Evolutionary conservation across 2,797 vertebrate species (phyloP).

Genomic region (Arnoldichthys spilopterus): DNA sequence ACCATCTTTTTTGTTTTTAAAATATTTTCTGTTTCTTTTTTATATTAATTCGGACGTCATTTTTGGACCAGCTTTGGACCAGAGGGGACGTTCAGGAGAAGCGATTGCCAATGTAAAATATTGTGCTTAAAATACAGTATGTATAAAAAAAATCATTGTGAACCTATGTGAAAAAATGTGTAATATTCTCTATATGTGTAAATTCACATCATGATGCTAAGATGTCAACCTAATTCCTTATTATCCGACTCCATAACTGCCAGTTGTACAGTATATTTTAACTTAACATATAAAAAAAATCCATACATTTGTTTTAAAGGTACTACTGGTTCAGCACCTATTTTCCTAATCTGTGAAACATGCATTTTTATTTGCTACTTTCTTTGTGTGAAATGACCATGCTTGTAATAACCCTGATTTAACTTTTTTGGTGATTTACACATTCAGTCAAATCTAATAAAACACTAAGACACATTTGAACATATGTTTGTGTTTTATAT

Average conservation of each 20-base stretch:
- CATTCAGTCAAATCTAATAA: constrained; percentile 60
- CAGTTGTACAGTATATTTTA: constrained; percentile 58
- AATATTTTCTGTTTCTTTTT: constrained; percentile 50
- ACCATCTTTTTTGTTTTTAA: constrained; percentile 41
- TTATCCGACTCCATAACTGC: constrained; percentile 47
- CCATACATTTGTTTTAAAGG: constrained; percentile 26
- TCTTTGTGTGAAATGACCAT: constrained; percentile 51
- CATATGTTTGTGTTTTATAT: constrained; percentile 29
- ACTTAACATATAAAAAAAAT: constrained; percentile 41
- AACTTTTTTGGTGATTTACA: constrained; percentile 61
- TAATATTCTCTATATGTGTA: constrained; percentile 57
- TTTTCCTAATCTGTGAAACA: constrained; percentile 23
- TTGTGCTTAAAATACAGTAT: constrained; percentile 50
- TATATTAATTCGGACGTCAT: constrained; percentile 43
- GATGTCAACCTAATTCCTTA: constrained; percentile 50
- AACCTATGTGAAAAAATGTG: constrained; percentile 50
- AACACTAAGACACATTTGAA: constrained; percentile 53
- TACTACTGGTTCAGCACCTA: constrained; percentile 22
- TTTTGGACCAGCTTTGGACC: constrained; percentile 37
- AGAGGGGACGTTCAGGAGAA: constrained; percentile 36
- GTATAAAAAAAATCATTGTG: constrained; percentile 47
- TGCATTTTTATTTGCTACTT: constrained; percentile 36
- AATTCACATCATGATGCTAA: constrained; percentile 50
- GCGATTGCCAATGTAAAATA: constrained; percentile 51
- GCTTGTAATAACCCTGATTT: constrained; percentile 48